These are phyloP conservation scores for Onychostoma macrolepis DNA, from an alignment of 2,113 vertebrate species.

Conservation along the genomic window DNA sequence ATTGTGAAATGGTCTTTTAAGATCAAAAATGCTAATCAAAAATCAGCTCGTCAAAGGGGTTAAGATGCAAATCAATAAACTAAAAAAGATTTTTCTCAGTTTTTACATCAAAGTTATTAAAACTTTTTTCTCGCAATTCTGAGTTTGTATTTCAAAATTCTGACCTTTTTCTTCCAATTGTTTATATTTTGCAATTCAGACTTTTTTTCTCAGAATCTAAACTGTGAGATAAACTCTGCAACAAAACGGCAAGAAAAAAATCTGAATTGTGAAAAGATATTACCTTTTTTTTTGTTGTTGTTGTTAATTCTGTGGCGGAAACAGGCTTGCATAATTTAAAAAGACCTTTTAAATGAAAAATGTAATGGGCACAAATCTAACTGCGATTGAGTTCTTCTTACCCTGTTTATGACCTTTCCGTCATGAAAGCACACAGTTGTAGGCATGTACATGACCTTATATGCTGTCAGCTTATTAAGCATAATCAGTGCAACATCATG, in stretches of 20 bases:
- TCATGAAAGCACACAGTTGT: slow-evolving; percentile 15
- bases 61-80: neutral
- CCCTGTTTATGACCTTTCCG: slow-evolving; percentile 3
- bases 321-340: too few relatives aligned
- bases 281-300: too few relatives aligned
- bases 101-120: neutral
- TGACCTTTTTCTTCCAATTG: too few relatives aligned
- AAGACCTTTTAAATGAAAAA: neutral
- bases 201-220: too few relatives aligned
- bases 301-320: too few relatives aligned
- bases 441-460: slow-evolving; percentile 17
- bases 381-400: neutral
- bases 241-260: too few relatives aligned
- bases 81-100: neutral
- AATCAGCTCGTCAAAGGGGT: neutral
- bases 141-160: too few relatives aligned
- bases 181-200: too few relatives aligned
- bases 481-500: slow-evolving; percentile 2
- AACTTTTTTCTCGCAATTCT: too few relatives aligned
- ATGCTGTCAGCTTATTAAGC: slow-evolving; percentile 13
- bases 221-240: too few relatives aligned
- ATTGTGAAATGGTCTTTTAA: neutral
- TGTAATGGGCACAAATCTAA: neutral
- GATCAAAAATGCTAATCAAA: neutral
- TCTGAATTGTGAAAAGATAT: too few relatives aligned